Percentiles rank a stretch among this genome's conserved stretches.
These are phyloP conservation scores for Ischnura elegans DNA, from an alignment of 2,888 invertebrate genomes.

Conservation along the genomic window DNA sequence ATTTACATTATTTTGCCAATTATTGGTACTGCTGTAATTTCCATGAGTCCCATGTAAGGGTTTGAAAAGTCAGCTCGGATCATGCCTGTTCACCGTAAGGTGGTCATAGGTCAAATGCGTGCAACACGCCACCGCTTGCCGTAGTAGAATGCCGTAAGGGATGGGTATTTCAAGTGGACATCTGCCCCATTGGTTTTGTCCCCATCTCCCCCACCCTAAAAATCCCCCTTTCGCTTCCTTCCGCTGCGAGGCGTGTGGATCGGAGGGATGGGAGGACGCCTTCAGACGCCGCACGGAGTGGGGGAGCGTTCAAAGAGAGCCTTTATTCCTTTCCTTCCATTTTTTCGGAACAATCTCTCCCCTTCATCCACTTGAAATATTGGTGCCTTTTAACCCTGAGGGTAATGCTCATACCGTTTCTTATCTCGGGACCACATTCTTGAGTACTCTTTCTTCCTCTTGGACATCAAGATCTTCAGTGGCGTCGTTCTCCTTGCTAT, in stretches of 20 bases:
- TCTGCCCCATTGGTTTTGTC: too few species aligned
- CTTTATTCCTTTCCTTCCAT: neutral
- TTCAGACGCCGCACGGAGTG: neutral
- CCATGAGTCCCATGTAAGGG: too few species aligned
- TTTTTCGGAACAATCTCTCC: slow-evolving; percentile 24
- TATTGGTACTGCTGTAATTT: too few species aligned
- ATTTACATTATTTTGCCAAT: too few species aligned
- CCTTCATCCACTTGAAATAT: slow-evolving; percentile 35
- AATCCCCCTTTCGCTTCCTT: neutral
- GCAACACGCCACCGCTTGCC: too few species aligned
- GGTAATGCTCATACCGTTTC: slow-evolving; percentile 35
- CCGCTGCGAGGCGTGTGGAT: neutral
- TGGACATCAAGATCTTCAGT: slow-evolving; percentile 31
- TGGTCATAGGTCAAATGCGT: too few species aligned
- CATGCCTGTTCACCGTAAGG: too few species aligned
- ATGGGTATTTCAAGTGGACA: too few species aligned
- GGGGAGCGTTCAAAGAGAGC: neutral
- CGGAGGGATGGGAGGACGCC: neutral
- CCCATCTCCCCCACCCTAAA: too few species aligned
- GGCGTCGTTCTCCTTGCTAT: neutral
- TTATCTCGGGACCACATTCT: slow-evolving; percentile 28
- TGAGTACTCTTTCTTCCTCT: slow-evolving; percentile 21
- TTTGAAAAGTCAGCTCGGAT: too few species aligned
- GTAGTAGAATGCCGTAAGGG: too few species aligned
- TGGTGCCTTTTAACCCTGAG: slow-evolving; percentile 30